phyloP scores from a whole-genome alignment of 2,888 invertebrate genomes.

The Mallateleia sp. region DNA sequence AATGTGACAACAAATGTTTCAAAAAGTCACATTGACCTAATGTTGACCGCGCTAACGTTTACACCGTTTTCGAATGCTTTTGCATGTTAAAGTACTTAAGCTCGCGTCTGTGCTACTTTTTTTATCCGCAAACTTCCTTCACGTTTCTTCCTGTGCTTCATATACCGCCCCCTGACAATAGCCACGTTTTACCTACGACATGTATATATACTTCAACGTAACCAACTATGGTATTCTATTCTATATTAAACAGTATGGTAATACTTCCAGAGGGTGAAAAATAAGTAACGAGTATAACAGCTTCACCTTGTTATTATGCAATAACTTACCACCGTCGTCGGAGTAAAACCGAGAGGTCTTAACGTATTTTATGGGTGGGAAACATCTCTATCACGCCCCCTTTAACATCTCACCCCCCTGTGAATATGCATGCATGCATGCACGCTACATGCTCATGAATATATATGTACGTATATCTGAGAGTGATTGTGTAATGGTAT shows the following conservation, averaged over 20 bases:
- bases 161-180: too few species aligned
- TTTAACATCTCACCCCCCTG: slow-evolving; percentile 66
- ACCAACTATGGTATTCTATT: too few species aligned
- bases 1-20: background rate
- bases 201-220: too few species aligned
- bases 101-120: too few species aligned
- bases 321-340: slow-evolving; percentile 79
- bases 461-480: slow-evolving; percentile 76
- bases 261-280: too few species aligned
- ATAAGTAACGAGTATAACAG: too few species aligned
- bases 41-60: slow-evolving; percentile 47
- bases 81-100: slow-evolving; percentile 81
- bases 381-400: slow-evolving; percentile 88
- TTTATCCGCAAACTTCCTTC: too few species aligned
- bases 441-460: slow-evolving; percentile 84
- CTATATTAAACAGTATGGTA: too few species aligned
- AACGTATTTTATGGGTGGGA: slow-evolving; percentile 87
- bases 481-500: slow-evolving; percentile 63
- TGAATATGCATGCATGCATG: slow-evolving; percentile 87
- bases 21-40: slow-evolving; percentile 30
- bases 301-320: too few species aligned
- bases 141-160: too few species aligned
- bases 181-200: too few species aligned
- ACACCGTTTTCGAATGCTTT: slow-evolving; percentile 71
- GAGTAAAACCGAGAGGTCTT: slow-evolving; percentile 85